Percentiles rank a stretch among this genome's conserved stretches.
phyloP scores from a whole-genome alignment of 2,797 vertebrate genomes.

The Sylvia borin region DNA sequence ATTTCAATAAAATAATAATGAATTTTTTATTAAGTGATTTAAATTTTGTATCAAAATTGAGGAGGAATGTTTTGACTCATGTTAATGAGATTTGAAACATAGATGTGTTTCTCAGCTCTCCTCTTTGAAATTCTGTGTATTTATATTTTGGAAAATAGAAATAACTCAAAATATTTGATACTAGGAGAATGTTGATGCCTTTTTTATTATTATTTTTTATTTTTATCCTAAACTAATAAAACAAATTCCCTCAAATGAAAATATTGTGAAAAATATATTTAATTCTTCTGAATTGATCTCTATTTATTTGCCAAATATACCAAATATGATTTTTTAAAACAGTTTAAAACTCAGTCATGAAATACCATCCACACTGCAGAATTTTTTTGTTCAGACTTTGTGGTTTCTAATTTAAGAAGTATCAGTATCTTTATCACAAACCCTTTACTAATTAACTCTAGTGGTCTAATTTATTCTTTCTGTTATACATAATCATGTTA shows the following conservation, averaged over 20 bases:
- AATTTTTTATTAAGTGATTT: not conserved
- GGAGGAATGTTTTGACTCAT: not conserved
- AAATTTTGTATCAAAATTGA: not conserved
- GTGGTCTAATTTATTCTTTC: not conserved
- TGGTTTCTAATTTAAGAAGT: not conserved
- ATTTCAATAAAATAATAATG: not conserved
- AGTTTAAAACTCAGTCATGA: not conserved
- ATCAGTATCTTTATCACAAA: not conserved
- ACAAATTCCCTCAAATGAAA: not conserved
- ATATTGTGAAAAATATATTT: not conserved
- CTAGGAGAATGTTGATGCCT: not conserved
- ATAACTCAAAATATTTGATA: not conserved
- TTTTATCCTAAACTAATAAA: not conserved
- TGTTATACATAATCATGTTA: not conserved
- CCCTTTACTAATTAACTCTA: not conserved
- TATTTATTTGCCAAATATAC: not conserved
- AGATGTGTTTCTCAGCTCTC: not conserved
- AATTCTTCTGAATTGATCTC: not conserved
- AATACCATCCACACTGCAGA: not conserved
- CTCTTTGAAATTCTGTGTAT: not conserved
- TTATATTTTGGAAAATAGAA: not conserved
- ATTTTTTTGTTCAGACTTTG: not conserved
- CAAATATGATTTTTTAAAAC: not conserved
- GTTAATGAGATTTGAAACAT: not conserved
- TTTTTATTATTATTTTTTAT: not conserved